Evolutionary conservation across 2,797 vertebrate species (phyloP), one percentile per base, ranked within the genome.

Genomic region (Diceros bicornis): DNA sequence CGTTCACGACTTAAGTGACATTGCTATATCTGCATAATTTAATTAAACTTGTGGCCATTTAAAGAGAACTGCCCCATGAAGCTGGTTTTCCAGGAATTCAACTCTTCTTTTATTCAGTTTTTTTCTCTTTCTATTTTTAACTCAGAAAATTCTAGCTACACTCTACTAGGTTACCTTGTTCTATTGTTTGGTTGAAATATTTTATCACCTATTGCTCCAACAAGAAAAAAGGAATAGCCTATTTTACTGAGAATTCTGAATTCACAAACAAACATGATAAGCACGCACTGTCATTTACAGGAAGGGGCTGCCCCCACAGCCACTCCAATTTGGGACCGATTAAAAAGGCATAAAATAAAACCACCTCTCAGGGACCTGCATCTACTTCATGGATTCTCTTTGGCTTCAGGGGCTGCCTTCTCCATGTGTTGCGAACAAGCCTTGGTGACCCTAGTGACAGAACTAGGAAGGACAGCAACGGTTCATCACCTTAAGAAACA

Each of bases 131-230:
- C 1, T 64, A 34, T 57, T 37, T 83, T 87, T 94, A 44, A 75
- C 78, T 95, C 34, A 92, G 84, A 87, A 94, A 90, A 92, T 89
- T 92, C 78, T 72, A 94, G 84, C 52, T 86, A 68, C 27, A 82
- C 61, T 37, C 14, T 79, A 83, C 25, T 34, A 83, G 32, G 50
- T 79, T 50, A 81, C 25, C 34, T 86, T 94, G 47, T 59, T 96
- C 17, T 91, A 66, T 23, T 75, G 44, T 83, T 74, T 88, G 34
- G 27, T 34, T 96, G 74, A 89, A 89, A 55, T 86, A 79, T 71
- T 50, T 88, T 59, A 74, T 75, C 29, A 34, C 47, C 72, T 93
- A 47, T 57, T 82, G 55, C 21, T 82, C 69, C 16, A 74, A 71
- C 14, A 94, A 86, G 82, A 89, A 84, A 91, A 93, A 91, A 88